phyloP scores from a whole-genome alignment of 2,797 vertebrate species.

The Anniella stebbinsi region DNA sequence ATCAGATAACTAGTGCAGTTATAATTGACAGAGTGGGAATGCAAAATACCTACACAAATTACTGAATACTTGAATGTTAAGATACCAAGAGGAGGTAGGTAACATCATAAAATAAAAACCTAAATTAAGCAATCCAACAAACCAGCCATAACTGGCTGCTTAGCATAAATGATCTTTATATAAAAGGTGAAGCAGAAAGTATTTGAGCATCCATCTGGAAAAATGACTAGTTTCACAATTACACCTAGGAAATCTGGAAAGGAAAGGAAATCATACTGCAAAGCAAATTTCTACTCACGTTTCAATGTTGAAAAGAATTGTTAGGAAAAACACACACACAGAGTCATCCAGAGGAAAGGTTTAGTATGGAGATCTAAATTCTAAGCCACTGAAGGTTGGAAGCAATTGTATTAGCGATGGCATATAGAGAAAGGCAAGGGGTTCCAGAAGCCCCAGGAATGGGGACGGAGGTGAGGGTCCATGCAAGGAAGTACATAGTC shows the following conservation, averaged over 20 bases:
- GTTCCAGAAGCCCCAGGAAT: background rate
- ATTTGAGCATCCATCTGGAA: constrained; percentile 15
- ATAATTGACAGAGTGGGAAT: constrained; percentile 25
- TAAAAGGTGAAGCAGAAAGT: constrained; percentile 29
- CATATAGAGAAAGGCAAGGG: background rate
- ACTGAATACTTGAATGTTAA: constrained; percentile 3
- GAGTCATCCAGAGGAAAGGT: no score
- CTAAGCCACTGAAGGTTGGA: background rate
- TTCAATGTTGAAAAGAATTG: background rate
- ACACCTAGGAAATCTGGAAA: background rate
- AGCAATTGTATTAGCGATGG: background rate
- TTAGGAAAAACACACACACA: background rate
- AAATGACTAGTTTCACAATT: constrained; percentile 31
- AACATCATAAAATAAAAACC: constrained; percentile 19
- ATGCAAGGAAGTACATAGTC: background rate
- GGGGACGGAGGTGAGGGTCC: no score
- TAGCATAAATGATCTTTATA: background rate
- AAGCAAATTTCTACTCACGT: constrained; percentile 1
- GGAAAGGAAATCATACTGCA: background rate
- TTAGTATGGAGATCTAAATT: background rate
- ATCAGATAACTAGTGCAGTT: constrained; percentile 37
- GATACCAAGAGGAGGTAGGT: background rate
- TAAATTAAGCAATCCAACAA: constrained; percentile 25
- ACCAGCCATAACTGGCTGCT: constrained; percentile 4
- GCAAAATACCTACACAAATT: constrained; percentile 25